Percentiles rank a stretch among this genome's conserved stretches.
These are phyloP conservation scores for Chelon labrosus DNA, from an alignment of 2,797 vertebrate species.

Conservation along the genomic window DNA sequence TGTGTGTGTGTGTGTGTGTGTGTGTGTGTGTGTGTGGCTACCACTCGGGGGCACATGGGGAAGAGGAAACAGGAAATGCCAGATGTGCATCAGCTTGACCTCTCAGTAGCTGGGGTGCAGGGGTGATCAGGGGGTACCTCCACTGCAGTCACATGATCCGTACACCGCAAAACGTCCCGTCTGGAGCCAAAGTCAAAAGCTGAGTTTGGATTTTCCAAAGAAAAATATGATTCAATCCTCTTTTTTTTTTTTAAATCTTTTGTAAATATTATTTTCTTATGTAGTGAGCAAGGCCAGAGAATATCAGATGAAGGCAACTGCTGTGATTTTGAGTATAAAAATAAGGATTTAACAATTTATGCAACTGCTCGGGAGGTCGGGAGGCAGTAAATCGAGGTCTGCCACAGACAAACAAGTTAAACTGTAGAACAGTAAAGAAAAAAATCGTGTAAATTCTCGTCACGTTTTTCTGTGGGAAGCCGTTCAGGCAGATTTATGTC, in stretches of 20 bases:
- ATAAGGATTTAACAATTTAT: conserved; percentile 31
- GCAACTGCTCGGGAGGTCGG: conserved; percentile 8
- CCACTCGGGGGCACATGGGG: conserved; percentile 66
- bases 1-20: conserved; percentile 39
- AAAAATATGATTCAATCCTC: conserved; percentile 37
- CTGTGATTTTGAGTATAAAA: conserved; percentile 19
- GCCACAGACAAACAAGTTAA: conserved; percentile 26
- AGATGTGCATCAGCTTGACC: conserved; percentile 83
- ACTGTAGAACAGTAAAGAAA: conserved; percentile 16
- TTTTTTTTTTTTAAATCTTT: conserved; percentile 15
- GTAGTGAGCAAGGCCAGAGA: conserved; percentile 28
- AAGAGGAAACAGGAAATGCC: conserved; percentile 82
- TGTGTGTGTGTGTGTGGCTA: conserved; percentile 18
- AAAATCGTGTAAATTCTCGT: conserved; percentile 18
- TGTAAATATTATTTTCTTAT: too few relatives aligned
- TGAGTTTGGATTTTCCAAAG: conserved; percentile 52
- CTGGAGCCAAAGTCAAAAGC: conserved; percentile 36
- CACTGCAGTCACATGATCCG: conserved; percentile 48
- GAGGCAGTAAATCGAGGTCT: conserved; percentile 30
- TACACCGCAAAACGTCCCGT: neutral
- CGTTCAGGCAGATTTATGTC: conserved; percentile 30
- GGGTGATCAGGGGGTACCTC: conserved; percentile 55
- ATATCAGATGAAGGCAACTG: conserved; percentile 17
- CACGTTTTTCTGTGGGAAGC: conserved; percentile 23
- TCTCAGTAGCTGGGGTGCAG: conserved; percentile 59